Percentiles rank a stretch among this genome's conserved stretches.
phyloP scores from a whole-genome alignment of 2,797 vertebrate genomes.

The Lycodopsis pacificus region DNA sequence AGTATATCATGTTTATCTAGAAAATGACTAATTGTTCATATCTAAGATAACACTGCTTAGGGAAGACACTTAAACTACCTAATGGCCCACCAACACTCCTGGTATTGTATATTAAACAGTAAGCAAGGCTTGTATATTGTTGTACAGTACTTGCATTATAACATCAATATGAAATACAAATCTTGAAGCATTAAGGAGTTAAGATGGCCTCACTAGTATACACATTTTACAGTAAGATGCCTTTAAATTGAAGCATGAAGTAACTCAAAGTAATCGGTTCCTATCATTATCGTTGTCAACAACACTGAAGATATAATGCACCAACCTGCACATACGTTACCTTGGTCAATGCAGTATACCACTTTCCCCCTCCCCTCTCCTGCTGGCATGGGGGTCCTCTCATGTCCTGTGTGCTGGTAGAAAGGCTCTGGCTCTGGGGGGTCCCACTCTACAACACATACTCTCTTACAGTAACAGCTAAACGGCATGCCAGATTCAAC shows the following conservation, averaged over 20 bases:
- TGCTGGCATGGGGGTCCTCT: slow-evolving; percentile 67
- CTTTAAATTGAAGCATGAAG: not conserved
- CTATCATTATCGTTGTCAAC: not conserved
- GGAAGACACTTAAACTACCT: not conserved
- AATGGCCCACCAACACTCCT: not conserved
- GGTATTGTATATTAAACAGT: not conserved
- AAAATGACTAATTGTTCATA: not conserved
- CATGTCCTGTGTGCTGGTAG: slow-evolving; percentile 82
- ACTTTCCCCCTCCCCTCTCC: slow-evolving; percentile 82
- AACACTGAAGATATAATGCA: not conserved
- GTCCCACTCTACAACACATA: slow-evolving; percentile 87
- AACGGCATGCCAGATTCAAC: not conserved
- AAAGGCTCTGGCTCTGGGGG: slow-evolving; percentile 90
- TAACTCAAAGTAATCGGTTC: not conserved
- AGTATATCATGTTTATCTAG: not conserved
- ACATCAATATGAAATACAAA: not conserved
- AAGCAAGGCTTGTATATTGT: not conserved
- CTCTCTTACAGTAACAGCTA: not conserved
- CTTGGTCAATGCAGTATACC: slow-evolving; percentile 86
- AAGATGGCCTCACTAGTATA: not conserved
- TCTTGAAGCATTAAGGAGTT: not conserved
- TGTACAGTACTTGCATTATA: not conserved
- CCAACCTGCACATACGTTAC: slow-evolving; percentile 70
- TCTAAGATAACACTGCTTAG: not conserved
- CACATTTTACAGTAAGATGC: not conserved